Evolutionary conservation across 2,113 vertebrate genomes (phyloP), one percentile per base, ranked within the genome.

Genomic region (Nycticryphes semicollaris): DNA sequence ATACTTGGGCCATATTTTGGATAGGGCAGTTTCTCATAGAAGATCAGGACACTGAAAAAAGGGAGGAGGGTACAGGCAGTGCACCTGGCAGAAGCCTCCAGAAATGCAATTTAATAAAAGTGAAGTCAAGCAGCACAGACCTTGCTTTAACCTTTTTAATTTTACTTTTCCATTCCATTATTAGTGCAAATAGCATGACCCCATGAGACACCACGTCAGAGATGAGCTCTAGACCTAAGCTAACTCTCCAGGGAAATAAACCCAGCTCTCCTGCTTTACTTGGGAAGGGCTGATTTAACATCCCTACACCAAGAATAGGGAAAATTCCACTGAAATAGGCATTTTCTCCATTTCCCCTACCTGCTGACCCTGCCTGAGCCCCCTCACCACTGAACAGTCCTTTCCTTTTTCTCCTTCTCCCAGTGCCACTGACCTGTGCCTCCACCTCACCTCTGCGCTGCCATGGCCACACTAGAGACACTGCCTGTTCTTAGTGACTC

Each of bases 381-480:
- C 23, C 30, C n/a, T n/a, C 41, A 43, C 25, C 68, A 33, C 54
- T 43, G 19, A 87, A 94, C 48, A 16, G 14, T 17, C 7, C 20
- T 37, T 60, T 76, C 31, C 45, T 90, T 43, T 39, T 45, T 57
- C 41, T 48, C 50, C 53, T 35, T 62, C 31, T 73, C 89, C 21
- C 87, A 98, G 98, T 96, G 96, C 95, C 97, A 89, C 94, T 95
- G 96, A 97, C 90, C 91, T 82, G 84, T 95, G 96, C 94, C 97
- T 96, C 95, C 97, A 95, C 97, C 87, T 96, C 89, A 78, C 95
- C 63, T 50, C 91, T 59, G 94, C 67, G 70, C 93, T 96, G 93
- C 96, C 97, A 98, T 98, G 98, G 98, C 98, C 85, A 98, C 98
- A 74, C 94, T 98, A 96, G 98, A 98, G 80, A 97, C 98, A 3